Conservation (phyloP, 2,113 vertebrate species). For the Helogale parvula region DNA sequence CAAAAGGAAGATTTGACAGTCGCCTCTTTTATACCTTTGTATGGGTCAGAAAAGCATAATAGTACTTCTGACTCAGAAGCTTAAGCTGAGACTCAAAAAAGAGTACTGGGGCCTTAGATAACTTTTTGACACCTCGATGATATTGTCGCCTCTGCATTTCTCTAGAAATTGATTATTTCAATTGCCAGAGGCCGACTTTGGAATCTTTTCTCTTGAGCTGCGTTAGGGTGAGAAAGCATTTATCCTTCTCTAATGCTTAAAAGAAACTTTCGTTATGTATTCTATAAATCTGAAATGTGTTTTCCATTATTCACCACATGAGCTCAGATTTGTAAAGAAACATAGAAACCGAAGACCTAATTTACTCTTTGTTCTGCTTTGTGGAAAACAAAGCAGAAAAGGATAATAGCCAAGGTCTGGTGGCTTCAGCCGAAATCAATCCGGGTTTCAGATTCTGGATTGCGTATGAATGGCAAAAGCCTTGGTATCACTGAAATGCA, state of each 20-base stretch:
- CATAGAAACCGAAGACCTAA: constrained; percentile 57
- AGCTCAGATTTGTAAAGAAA: constrained; percentile 70
- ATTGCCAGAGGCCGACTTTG: not conserved
- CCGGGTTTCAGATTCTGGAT: not conserved
- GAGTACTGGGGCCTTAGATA: not conserved
- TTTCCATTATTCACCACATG: constrained; percentile 68
- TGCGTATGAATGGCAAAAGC: constrained; percentile 30
- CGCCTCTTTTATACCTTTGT: not conserved
- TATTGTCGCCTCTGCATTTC: constrained; percentile 34
- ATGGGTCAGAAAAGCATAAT: not conserved
- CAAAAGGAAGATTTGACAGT: constrained; percentile 30
- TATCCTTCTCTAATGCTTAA: constrained; percentile 52
- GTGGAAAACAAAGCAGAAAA: constrained; percentile 64
- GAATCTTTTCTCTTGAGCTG: constrained; percentile 51
- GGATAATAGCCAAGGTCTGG: constrained; percentile 63
- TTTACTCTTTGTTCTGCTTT: constrained; percentile 65
- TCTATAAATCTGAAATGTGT: constrained; percentile 69
- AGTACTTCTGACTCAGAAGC: constrained; percentile 28
- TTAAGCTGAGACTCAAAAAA: constrained; percentile 39
- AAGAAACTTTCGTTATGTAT: constrained; percentile 66
- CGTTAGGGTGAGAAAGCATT: constrained; percentile 49
- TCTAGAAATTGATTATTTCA: constrained; percentile 65
- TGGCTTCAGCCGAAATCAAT: constrained; percentile 52
- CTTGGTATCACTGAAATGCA: not conserved
- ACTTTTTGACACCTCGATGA: constrained; percentile 19